These are phyloP conservation scores for Clunio marinus DNA, from an alignment of 2,888 invertebrate genomes.

Conservation along the genomic window DNA sequence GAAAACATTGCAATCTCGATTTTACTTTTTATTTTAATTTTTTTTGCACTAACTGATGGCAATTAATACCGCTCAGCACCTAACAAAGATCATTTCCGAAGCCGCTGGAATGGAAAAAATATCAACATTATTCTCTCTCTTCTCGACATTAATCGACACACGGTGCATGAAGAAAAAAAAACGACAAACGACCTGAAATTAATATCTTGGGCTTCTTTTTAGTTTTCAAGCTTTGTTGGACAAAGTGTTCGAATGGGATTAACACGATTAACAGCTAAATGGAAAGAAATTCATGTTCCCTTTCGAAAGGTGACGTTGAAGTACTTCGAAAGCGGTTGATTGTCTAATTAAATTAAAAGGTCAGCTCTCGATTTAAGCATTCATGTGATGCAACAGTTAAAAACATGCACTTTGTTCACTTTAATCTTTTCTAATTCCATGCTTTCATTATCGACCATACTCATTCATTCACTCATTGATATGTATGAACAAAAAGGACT, in stretches of 20 bases:
- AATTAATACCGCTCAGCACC: constrained; percentile 19
- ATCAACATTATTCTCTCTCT: neutral
- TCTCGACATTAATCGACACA: constrained; percentile 30
- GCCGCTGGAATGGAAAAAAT: constrained; percentile 15
- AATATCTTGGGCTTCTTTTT: constrained; percentile 24
- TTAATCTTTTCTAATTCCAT: constrained; percentile 2
- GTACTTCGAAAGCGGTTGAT: neutral
- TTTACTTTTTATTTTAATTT: neutral
- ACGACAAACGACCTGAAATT: constrained; percentile 37
- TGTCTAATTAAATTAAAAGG: constrained; percentile 15
- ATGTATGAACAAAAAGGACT: constrained; percentile 14
- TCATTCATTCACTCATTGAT: constrained; percentile 16
- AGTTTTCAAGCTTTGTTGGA: neutral
- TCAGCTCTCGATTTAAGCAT: neutral
- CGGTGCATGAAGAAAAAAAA: constrained; percentile 19
- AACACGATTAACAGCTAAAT: constrained; percentile 11
- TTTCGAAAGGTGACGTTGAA: neutral
- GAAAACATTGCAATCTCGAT: neutral
- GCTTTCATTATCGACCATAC: neutral
- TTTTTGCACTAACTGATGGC: neutral
- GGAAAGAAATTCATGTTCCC: neutral
- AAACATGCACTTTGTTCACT: neutral
- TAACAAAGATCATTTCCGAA: constrained; percentile 21
- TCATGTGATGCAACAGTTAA: neutral
- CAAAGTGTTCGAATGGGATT: constrained; percentile 17